These are phyloP conservation scores for Pararge aegeria DNA, from an alignment of 1,140 invertebrate species.

Conservation along the genomic window DNA sequence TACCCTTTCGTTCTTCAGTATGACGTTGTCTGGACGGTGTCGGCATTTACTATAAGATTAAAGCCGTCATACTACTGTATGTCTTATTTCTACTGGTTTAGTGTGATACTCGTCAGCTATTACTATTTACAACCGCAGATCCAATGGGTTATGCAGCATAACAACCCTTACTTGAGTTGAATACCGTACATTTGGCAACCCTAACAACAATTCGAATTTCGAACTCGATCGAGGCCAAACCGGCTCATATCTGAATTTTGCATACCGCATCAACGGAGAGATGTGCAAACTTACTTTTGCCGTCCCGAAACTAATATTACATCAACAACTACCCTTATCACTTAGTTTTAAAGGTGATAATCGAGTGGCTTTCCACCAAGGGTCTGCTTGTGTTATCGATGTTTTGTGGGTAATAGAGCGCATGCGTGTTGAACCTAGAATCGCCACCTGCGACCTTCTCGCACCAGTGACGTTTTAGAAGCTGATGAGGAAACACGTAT, in stretches of 20 bases:
- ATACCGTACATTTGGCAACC: not conserved
- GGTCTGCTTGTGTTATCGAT: constrained; percentile 30
- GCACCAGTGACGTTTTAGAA: constrained; percentile 13
- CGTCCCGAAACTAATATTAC: not conserved
- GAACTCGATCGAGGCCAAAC: constrained; percentile 6
- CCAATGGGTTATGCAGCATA: no score
- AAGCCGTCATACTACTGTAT: no score
- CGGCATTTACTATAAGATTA: no score
- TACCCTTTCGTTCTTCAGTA: no score
- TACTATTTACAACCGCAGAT: no score
- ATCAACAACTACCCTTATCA: constrained; percentile 18
- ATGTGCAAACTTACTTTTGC: constrained; percentile 26
- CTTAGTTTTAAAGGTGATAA: constrained; percentile 28
- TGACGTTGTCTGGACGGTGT: no score
- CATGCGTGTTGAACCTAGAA: constrained; percentile 53
- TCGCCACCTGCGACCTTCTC: constrained; percentile 48
- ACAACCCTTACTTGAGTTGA: not conserved
- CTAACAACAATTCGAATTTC: constrained; percentile 3
- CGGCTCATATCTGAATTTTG: constrained; percentile 52
- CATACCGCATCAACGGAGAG: constrained; percentile 48
- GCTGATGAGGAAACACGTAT: not conserved
- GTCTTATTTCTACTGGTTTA: no score
- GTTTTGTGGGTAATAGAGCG: constrained; percentile 33
- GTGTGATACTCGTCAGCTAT: no score
- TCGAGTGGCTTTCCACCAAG: constrained; percentile 16